Evolutionary conservation across 2,113 vertebrate species (phyloP).

Genomic region (Python bivittatus): DNA sequence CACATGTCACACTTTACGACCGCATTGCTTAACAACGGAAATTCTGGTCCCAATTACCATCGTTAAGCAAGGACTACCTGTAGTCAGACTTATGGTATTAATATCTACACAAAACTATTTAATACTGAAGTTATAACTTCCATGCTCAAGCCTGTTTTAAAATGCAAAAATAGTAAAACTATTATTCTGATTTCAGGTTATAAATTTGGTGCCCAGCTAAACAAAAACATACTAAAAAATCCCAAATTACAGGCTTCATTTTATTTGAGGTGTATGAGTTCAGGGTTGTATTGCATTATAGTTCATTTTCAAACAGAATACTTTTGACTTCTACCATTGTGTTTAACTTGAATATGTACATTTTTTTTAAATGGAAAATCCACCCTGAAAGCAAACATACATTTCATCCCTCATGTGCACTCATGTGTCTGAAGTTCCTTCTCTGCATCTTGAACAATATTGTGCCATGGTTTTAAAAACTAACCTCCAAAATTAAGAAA

Average conservation of each 20-base stretch:
- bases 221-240: neutral
- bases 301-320: neutral
- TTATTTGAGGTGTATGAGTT: neutral
- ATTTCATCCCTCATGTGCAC: neutral
- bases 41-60: neutral
- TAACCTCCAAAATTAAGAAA: constrained; percentile 5
- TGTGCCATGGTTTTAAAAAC: neutral
- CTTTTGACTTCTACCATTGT: neutral
- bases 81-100: constrained; percentile 17
- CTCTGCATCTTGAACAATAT: neutral
- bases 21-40: neutral
- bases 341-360: neutral
- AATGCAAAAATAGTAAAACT: neutral
- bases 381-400: neutral
- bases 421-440: neutral
- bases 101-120: constrained; percentile 20
- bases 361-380: neutral
- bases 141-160: neutral
- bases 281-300: neutral
- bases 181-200: neutral
- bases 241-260: neutral
- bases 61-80: neutral
- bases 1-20: neutral
- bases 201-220: neutral
- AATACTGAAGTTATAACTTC: constrained; percentile 57